Evolutionary conservation across 2,797 vertebrate species (phyloP).

Genomic region (Acomys russatus): DNA sequence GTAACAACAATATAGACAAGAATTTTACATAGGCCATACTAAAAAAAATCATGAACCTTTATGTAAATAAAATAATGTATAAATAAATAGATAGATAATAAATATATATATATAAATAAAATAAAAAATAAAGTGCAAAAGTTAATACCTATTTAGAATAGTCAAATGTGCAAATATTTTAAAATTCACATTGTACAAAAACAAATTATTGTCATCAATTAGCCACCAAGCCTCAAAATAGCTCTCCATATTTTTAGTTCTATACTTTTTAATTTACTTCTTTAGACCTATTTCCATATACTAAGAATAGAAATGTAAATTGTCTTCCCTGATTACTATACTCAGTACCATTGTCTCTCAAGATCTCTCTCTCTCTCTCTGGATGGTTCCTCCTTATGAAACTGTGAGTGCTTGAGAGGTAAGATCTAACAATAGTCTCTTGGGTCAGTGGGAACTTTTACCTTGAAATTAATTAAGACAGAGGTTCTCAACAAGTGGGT

Average conservation of each 20-base stretch:
- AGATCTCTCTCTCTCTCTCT: too few species aligned
- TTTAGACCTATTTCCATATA: background rate
- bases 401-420: background rate
- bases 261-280: background rate
- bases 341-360: background rate
- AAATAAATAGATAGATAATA: too few species aligned
- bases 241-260: background rate
- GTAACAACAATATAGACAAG: background rate
- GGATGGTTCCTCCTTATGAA: background rate
- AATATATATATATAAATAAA: background rate
- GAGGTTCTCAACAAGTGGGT: background rate
- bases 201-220: background rate
- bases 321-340: background rate
- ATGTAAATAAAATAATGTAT: too few species aligned
- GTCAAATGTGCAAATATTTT: background rate
- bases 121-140: background rate
- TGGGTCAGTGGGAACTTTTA: background rate
- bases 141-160: background rate
- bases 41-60: background rate
- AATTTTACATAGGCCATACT: background rate
- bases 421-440: background rate
- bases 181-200: conserved; percentile 3
- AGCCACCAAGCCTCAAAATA: background rate
- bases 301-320: background rate
- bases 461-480: background rate